Base-by-base conservation (phyloP, 1,140 invertebrate species). In the Cydia fagiglandana region DNA sequence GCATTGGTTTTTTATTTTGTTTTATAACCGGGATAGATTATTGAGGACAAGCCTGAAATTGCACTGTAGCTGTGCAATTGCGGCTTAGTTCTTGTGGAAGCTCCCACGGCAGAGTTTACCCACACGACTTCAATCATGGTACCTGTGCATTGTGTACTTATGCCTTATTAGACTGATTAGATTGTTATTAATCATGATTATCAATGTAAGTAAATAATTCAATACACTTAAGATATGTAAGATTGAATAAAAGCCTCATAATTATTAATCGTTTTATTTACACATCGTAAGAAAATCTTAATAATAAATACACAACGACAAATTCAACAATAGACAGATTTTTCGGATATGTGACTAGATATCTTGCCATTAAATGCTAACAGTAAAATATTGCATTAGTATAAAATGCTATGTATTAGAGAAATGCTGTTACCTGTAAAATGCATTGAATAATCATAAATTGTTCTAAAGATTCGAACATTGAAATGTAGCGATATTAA, bases 151-250 rank as follows among this genome's bases (percentile, higher is more conserved):
- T 41, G 10, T 45, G 64, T 68, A 68, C 64, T 68, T 41, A 73
- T 73, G 73, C 73, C 73, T 73, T 73, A 50, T 13, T 73, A 73
- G 73, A 73, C 73, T 73, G 73, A 73, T 53, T 73, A 73, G 73
- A 47, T 10, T 73, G 9, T 20, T 73, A 50, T n/a, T 45, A 73
- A 70, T 17, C 66, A 17, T 70, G 15, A 38, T 38, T 41, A 34
- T 70, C 66, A 15, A 38, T 70, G 66, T 70, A 70, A 70, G 66
- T 15, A 70, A 70, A 38, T 1, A 5, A 45, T 70, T 13, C n/a
- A 70, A 10, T 30, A 45, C 15, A 70, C 34, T 10, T 70, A 68
- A 66, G 24, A 15, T 38, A 41, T 41, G 38, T 66, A 66, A 50
- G 47, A 15, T 50, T 9, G 12, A 70, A 70, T 41, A 70, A 70